Evolutionary conservation across 2,797 vertebrate species (phyloP).

Genomic region (Furcifer pardalis): DNA sequence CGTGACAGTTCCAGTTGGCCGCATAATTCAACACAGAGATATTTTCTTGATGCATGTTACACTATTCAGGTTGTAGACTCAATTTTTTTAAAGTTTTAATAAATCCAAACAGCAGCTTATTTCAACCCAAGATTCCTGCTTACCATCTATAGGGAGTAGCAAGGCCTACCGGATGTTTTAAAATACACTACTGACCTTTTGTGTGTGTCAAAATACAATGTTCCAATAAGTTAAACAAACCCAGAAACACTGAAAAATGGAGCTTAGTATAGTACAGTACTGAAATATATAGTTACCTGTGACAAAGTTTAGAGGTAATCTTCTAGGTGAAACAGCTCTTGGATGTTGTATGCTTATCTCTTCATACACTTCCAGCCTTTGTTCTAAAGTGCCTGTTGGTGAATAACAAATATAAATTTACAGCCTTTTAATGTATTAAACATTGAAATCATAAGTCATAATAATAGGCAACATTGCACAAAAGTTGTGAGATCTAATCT

Average conservation of each 20-base stretch:
- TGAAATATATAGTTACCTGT: slow-evolving; percentile 76
- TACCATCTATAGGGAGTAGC: not conserved
- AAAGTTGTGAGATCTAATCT: not conserved
- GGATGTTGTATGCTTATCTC: slow-evolving; percentile 80
- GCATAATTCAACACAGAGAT: too few species aligned
- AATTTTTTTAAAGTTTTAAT: too few species aligned
- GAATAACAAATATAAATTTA: slow-evolving; percentile 68
- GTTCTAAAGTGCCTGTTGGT: slow-evolving; percentile 78
- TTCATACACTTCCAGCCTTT: slow-evolving; percentile 81
- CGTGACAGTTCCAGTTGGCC: too few species aligned
- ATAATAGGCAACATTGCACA: not conserved
- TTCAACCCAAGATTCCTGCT: not conserved
- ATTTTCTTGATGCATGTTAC: too few species aligned
- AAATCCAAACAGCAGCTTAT: not conserved
- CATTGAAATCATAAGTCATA: slow-evolving; percentile 1
- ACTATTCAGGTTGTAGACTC: too few species aligned
- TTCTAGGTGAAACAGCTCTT: slow-evolving; percentile 81
- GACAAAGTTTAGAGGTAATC: slow-evolving; percentile 82
- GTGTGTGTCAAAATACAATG: not conserved
- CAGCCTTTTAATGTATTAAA: slow-evolving; percentile 33
- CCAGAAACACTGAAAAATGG: not conserved
- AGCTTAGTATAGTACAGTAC: slow-evolving; percentile 32
- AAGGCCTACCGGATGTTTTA: too few species aligned
- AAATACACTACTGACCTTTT: not conserved
- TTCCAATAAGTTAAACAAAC: not conserved